Evolutionary conservation across 2,113 vertebrate genomes (phyloP), one percentile per base, ranked within the genome.

Genomic region (Eulacestoma nigropectus): DNA sequence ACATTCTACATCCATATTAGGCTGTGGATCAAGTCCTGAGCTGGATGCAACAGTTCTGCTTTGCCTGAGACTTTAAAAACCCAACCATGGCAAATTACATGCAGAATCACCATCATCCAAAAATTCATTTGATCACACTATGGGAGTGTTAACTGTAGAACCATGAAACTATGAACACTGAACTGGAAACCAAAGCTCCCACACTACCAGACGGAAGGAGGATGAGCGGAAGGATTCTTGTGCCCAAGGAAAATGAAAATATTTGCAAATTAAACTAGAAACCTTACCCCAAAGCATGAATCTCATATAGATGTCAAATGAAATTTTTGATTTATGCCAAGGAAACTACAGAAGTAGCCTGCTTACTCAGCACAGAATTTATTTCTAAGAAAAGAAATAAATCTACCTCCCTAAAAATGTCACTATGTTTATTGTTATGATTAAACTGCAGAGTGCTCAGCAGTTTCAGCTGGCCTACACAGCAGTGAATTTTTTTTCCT

Each of bases 1-100:
- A 93, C 96, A 98, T 97, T 98, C 97, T 97, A 97, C 95, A 97
- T 87, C 98, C 98, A 97, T 98, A 98, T 98, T 98, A 98, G 98
- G 98, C 81, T 94, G 90, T 78, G 84, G 89, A 93, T 95, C 85
- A 96, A 97, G 95, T 92, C 86, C 74, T 73, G 56, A 88, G 90
- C 74, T 96, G 91, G 84, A 87, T 89, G 80, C 81, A 95, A 53
- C 63, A 93, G 41, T 91, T 96, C 53, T 82, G 62, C 94, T 96
- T 74, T 89, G 83, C 91, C 89, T 33, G 25, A 86, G 72, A 83
- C 52, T 94, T 96, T 77, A 73, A 86, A 83, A 94, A 88, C 76
- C 42, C 76, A 94, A 6, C 49, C 62, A 95, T 59, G 59, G 76
- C 60, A 91, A 95, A 44, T 76, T 64, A 78, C 15, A 49, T 17